Percentiles rank a stretch among this genome's conserved stretches.
Evolutionary conservation across 2,888 invertebrate genomes (phyloP).

Genomic region (Ceratothoa steindachneri): DNA sequence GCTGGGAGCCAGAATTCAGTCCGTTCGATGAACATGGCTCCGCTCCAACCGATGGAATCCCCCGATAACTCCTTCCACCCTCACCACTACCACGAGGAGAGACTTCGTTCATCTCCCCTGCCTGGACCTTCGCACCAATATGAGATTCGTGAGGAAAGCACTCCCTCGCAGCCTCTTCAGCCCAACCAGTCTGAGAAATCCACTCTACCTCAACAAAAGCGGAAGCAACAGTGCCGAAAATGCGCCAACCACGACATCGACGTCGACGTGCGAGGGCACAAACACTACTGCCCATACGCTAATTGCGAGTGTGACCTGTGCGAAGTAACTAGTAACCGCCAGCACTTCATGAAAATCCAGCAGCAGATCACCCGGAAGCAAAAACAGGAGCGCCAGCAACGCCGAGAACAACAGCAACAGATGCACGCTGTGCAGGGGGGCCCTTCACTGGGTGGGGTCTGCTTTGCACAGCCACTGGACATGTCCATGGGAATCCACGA

Average conservation of each 20-base stretch:
- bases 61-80: neutral
- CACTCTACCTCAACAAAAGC: neutral
- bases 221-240: neutral
- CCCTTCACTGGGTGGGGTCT: too few species aligned
- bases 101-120: neutral
- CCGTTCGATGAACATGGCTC: neutral
- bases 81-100: neutral
- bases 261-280: constrained; percentile 1
- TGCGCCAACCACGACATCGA: neutral
- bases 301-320: neutral
- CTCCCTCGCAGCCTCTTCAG: too few species aligned
- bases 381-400: neutral
- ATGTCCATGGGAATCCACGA: neutral
- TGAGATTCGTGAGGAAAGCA: too few species aligned
- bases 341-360: neutral
- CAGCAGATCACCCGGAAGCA: neutral
- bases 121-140: too few species aligned
- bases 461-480: neutral
- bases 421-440: too few species aligned
- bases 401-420: neutral
- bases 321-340: neutral
- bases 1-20: neutral
- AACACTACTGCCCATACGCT: neutral
- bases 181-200: neutral
- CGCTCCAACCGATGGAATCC: neutral